Evolutionary conservation across 2,113 vertebrate species (phyloP).

Genomic region (Phalacrocorax pelagicus): DNA sequence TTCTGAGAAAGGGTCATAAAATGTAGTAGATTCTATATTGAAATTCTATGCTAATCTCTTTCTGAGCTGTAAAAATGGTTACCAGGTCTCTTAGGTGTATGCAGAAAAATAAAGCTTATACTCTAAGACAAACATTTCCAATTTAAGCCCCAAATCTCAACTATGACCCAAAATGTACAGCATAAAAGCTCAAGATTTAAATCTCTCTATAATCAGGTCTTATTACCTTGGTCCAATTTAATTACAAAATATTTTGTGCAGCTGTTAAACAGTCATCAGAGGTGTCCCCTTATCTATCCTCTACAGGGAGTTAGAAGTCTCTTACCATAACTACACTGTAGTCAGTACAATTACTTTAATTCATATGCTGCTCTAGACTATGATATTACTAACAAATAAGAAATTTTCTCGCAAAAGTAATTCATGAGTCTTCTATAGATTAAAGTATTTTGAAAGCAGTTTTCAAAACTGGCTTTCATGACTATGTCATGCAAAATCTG

Average conservation of each 20-base stretch:
- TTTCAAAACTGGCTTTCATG: conserved; percentile 34
- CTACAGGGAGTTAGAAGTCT: not conserved
- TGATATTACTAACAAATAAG: not conserved
- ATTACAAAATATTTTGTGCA: conserved; percentile 70
- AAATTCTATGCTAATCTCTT: not conserved
- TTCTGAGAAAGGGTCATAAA: not conserved
- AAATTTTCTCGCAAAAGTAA: not conserved
- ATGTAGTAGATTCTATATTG: not conserved
- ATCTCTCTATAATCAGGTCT: conserved; percentile 59
- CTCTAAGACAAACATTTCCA: conserved; percentile 23
- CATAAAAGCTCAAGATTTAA: conserved; percentile 18
- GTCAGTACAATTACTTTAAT: conserved; percentile 16
- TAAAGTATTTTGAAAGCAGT: conserved; percentile 12
- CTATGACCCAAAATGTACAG: conserved; percentile 61
- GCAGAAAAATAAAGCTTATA: conserved; percentile 17
- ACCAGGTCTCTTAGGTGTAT: not conserved
- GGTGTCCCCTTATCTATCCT: conserved; percentile 27
- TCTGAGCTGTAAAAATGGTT: not conserved
- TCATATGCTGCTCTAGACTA: not conserved
- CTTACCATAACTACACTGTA: not conserved
- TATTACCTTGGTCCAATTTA: conserved; percentile 60
- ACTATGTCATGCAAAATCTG: not conserved
- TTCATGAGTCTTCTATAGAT: not conserved
- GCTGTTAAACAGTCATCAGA: conserved; percentile 50
- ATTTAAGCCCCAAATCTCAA: conserved; percentile 45